A percentile compares a stretch with the other conserved stretches of the same genome.
Evolutionary conservation across 1,140 invertebrate genomes (phyloP).

Genomic region (Coelopa frigida): DNA sequence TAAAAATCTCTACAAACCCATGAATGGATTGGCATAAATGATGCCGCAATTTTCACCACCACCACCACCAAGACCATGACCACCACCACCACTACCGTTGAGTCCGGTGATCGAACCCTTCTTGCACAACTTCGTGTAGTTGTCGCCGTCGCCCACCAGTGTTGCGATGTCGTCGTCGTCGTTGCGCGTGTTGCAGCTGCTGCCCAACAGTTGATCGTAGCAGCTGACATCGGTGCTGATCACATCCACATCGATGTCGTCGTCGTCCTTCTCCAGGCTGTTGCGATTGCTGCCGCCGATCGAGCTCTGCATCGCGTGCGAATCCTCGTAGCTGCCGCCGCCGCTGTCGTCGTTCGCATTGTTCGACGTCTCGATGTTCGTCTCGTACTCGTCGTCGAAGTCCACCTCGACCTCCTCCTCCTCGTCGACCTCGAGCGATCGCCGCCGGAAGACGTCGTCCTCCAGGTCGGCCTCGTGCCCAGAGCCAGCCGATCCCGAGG

Average conservation of each 20-base stretch:
- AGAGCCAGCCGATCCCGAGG: conserved; percentile 17
- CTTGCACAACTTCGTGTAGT: conserved; percentile 25
- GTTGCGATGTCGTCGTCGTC: conserved; percentile 41
- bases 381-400: conserved; percentile 51
- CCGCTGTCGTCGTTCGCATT: conserved; percentile 43
- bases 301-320: conserved; percentile 37
- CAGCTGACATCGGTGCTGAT: conserved; percentile 43
- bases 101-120: conserved; percentile 7
- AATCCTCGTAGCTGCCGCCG: conserved; percentile 42
- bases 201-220: conserved; percentile 40
- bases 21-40: conserved; percentile 44
- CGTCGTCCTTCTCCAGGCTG: conserved; percentile 41
- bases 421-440: conserved; percentile 43
- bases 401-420: conserved; percentile 27
- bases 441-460: conserved; percentile 34
- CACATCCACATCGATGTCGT: conserved; percentile 42
- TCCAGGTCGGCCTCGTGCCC: conserved; percentile 20
- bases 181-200: conserved; percentile 38
- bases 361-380: conserved; percentile 37
- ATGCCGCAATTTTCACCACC: conserved; percentile 26
- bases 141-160: conserved; percentile 30
- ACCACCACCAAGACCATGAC: conserved; percentile 13
- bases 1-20: conserved; percentile 37
- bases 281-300: conserved; percentile 38
- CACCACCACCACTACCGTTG: conserved; percentile 7